Evolutionary conservation across 2,113 vertebrate species (phyloP).

Genomic region (Orientallactaga bullata): DNA sequence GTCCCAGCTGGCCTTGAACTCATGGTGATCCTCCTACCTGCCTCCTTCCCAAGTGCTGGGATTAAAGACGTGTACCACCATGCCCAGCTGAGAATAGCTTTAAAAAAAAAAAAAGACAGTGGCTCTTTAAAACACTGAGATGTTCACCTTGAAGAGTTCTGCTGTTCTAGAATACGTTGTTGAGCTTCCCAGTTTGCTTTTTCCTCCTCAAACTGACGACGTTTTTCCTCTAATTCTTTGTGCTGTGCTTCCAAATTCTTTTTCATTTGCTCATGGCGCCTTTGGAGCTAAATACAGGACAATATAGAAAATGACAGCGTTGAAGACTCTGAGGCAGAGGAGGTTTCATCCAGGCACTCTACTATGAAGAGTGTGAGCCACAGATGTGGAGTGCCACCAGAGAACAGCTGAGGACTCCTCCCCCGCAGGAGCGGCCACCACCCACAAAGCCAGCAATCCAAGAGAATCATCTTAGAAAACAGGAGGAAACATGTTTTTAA

Average conservation of each 20-base stretch:
- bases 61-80: no score
- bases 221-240: constrained; percentile 97
- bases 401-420: neutral
- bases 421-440: constrained; percentile 21
- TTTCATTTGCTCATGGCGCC: constrained; percentile 99
- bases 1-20: no score
- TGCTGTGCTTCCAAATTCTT: constrained; percentile 99
- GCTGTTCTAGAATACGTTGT: constrained; percentile 97
- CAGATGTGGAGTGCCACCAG: neutral
- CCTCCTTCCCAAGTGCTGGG: no score
- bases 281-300: constrained; percentile 90
- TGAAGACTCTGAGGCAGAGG: constrained; percentile 10
- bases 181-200: constrained; percentile 96
- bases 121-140: constrained; percentile 22
- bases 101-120: neutral
- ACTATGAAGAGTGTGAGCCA: neutral
- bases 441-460: neutral
- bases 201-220: constrained; percentile 97
- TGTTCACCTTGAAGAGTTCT: constrained; percentile 95
- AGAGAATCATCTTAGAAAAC: constrained; percentile 20
- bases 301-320: constrained; percentile 16
- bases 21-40: no score
- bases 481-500: neutral
- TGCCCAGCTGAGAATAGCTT: no score
- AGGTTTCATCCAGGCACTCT: neutral